Percentiles rank a stretch among this genome's conserved stretches.
phyloP scores from a whole-genome alignment of 2,797 vertebrate species.

The Chiroxiphia lanceolata region DNA sequence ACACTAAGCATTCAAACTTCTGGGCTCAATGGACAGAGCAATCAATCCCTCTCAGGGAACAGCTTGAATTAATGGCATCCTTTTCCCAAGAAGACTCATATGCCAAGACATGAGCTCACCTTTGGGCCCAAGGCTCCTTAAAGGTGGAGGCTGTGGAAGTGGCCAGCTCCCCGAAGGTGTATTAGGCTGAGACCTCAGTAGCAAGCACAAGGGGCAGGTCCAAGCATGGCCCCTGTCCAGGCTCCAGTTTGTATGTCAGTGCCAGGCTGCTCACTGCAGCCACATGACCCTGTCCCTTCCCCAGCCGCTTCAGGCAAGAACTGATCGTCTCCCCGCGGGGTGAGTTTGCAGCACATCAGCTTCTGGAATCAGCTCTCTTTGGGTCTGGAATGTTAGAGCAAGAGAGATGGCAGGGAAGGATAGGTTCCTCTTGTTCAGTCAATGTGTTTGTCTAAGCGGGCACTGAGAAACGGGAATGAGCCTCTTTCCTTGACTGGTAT shows the following conservation, averaged over 20 bases:
- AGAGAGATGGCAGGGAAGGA: not conserved
- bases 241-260: fast-evolving
- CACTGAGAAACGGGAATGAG: not conserved
- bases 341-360: not conserved
- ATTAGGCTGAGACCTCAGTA: fast-evolving
- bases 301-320: not conserved
- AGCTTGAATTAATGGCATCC: not conserved
- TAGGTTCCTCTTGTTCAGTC: not conserved
- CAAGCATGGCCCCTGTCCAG: not conserved
- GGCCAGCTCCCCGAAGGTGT: not conserved
- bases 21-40: not conserved
- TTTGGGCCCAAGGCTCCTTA: not conserved
- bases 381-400: not conserved
- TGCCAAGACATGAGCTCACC: not conserved
- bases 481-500: not conserved
- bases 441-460: not conserved
- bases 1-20: not conserved
- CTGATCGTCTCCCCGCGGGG: not conserved
- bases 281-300: not conserved
- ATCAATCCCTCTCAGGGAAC: not conserved
- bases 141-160: not conserved
- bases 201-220: not conserved
- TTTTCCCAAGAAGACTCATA: not conserved
- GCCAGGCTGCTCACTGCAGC: not conserved
- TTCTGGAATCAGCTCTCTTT: not conserved